These are phyloP conservation scores for Thunnus albacares DNA, from an alignment of 2,797 vertebrate species.

Conservation along the genomic window DNA sequence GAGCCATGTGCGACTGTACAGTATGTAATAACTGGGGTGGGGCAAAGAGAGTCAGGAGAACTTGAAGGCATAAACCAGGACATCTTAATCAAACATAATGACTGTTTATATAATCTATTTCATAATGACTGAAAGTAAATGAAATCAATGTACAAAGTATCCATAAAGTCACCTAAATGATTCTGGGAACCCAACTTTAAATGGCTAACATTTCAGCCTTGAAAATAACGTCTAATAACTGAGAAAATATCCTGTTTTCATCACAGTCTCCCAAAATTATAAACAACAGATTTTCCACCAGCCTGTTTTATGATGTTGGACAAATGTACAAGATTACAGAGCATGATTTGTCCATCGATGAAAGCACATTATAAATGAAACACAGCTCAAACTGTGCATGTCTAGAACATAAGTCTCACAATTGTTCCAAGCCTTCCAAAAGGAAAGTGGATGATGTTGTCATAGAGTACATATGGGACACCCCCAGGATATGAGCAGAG, in stretches of 20 bases:
- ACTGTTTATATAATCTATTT: neutral
- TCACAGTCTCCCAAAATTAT: neutral
- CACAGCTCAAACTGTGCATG: neutral
- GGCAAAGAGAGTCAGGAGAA: constrained; percentile 51
- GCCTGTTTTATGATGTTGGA: neutral
- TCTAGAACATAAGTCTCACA: neutral
- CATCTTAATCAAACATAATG: constrained; percentile 3
- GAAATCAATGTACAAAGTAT: neutral
- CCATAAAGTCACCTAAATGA: neutral
- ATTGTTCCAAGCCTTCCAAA: neutral
- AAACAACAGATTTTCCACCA: constrained; percentile 21
- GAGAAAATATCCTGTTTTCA: constrained; percentile 8
- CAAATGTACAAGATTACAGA: neutral
- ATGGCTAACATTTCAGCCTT: constrained; percentile 15
- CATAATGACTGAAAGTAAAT: neutral
- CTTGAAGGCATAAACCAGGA: constrained; percentile 25
- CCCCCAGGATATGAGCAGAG: constrained; percentile 10
- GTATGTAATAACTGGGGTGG: constrained; percentile 62
- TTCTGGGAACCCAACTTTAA: neutral
- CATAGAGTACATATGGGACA: constrained; percentile 19
- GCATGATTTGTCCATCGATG: neutral
- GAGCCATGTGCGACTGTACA: constrained; percentile 38
- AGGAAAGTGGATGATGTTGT: neutral
- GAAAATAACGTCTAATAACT: constrained; percentile 8
- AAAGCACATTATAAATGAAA: constrained; percentile 7